A percentile compares a stretch with the other conserved stretches of the same genome.
phyloP scores from a whole-genome alignment of 37 sponge, comb jelly and placozoan species.

The Dysidea cf. avara region DNA sequence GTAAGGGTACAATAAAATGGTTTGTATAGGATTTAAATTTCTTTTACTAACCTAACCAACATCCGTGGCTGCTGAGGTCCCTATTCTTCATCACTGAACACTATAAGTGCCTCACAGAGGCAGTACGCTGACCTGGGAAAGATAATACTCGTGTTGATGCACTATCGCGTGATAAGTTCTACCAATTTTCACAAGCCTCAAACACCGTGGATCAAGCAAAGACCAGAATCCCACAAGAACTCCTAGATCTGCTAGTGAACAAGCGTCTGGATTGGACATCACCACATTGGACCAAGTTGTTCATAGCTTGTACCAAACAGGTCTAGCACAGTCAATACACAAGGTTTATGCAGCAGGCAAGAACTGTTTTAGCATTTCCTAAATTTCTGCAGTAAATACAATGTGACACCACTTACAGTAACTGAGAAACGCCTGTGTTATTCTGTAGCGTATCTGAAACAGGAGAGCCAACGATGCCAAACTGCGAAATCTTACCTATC shows the following conservation, averaged over 20 bases:
- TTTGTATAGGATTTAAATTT: no score
- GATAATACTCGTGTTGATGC: constrained; percentile 36
- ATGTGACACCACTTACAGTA: constrained; percentile 9
- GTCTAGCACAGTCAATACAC: constrained; percentile 29
- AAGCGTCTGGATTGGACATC: constrained; percentile 33
- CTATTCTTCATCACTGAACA: constrained; percentile 33
- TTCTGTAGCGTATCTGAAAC: constrained; percentile 27
- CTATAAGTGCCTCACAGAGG: constrained; percentile 9
- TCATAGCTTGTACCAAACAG: constrained; percentile 5
- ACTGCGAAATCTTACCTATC: constrained; percentile 38
- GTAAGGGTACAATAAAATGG: no score
- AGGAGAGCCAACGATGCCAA: background rate
- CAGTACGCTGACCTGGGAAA: constrained; percentile 45
- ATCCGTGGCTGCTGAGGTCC: constrained; percentile 48
- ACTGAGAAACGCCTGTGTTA: constrained; percentile 18
- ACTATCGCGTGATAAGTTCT: constrained; percentile 44
- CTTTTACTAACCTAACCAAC: no score
- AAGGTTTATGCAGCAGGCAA: constrained; percentile 15
- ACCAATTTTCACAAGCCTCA: no score
- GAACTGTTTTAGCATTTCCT: constrained; percentile 7
- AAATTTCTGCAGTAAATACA: background rate
- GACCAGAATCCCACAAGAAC: constrained; percentile 12
- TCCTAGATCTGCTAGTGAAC: constrained; percentile 7
- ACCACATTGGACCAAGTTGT: constrained; percentile 33
- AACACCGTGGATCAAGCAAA: background rate